Percentiles rank a stretch among this genome's conserved stretches.
Conservation (phyloP, 2,888 invertebrate genomes). For the Drosophila trichaetosa region DNA sequence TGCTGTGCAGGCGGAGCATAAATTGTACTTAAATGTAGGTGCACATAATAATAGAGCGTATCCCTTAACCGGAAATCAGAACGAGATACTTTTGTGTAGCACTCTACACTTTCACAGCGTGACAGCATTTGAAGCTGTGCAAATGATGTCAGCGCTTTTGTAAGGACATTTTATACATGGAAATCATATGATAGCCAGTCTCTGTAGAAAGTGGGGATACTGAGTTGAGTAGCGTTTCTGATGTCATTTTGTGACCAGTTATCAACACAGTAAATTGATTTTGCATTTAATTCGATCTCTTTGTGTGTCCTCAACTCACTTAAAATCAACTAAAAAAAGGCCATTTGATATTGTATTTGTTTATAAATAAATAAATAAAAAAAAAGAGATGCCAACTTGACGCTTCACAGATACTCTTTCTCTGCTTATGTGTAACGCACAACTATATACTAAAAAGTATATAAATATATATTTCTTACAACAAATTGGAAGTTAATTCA, state of each 20-base stretch:
- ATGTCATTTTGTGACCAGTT: slow-evolving; percentile 53
- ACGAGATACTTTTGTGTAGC: slow-evolving; percentile 14
- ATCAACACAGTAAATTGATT: slow-evolving; percentile 52
- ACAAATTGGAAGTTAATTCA: neutral
- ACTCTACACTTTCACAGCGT: slow-evolving; percentile 2
- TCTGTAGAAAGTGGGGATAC: slow-evolving; percentile 5
- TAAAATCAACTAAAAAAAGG: slow-evolving; percentile 70
- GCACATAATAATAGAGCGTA: slow-evolving; percentile 23
- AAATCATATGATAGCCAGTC: neutral
- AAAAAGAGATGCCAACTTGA: slow-evolving; percentile 25
- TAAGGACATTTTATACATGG: slow-evolving; percentile 36
- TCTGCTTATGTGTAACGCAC: neutral
- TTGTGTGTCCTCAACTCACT: slow-evolving; percentile 33
- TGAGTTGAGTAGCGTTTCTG: slow-evolving; percentile 31
- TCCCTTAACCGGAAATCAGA: slow-evolving; percentile 37
- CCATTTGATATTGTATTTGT: slow-evolving; percentile 49
- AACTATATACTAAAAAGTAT: neutral
- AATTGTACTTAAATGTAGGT: slow-evolving; percentile 53
- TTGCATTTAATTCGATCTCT: slow-evolving; percentile 54
- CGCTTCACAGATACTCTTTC: slow-evolving; percentile 15
- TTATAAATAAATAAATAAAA: slow-evolving; percentile 2
- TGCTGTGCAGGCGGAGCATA: slow-evolving; percentile 61
- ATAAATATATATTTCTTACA: neutral
- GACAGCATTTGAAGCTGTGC: slow-evolving; percentile 6
- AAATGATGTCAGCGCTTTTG: slow-evolving; percentile 57